These are phyloP conservation scores for Sebastes schlegelii DNA, from an alignment of 2,113 vertebrate genomes.

Conservation along the genomic window DNA sequence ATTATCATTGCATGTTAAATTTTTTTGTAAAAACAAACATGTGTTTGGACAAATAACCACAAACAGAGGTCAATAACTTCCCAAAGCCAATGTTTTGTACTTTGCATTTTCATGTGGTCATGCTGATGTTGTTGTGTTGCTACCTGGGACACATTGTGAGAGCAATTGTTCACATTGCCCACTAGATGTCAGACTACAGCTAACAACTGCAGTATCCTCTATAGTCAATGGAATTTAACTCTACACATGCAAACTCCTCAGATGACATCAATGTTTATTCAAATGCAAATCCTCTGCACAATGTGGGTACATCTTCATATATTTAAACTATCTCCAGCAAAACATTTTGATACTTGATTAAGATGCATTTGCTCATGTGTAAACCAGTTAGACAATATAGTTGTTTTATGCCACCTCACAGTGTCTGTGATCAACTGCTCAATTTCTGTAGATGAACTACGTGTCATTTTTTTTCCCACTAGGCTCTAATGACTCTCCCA, in stretches of 20 bases:
- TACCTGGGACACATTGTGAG: not conserved
- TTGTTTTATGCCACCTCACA: not conserved
- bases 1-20: not conserved
- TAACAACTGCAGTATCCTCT: not conserved
- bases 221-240: not conserved
- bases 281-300: not conserved
- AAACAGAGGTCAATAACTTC: not conserved
- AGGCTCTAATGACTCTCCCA: conserved; percentile 27
- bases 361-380: not conserved
- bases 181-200: conserved; percentile 65
- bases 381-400: not conserved
- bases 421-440: not conserved
- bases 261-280: not conserved
- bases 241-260: not conserved
- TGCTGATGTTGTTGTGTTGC: not conserved
- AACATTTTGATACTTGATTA: not conserved
- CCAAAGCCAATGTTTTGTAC: not conserved
- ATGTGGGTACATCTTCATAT: not conserved
- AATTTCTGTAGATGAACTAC: not conserved
- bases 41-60: not conserved
- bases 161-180: conserved; percentile 21
- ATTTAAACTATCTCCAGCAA: not conserved
- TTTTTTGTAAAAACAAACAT: not conserved
- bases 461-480: not conserved
- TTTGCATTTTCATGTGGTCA: not conserved